Conservation (phyloP, 2,888 invertebrate genomes). For the Trichopoda pennipes region DNA sequence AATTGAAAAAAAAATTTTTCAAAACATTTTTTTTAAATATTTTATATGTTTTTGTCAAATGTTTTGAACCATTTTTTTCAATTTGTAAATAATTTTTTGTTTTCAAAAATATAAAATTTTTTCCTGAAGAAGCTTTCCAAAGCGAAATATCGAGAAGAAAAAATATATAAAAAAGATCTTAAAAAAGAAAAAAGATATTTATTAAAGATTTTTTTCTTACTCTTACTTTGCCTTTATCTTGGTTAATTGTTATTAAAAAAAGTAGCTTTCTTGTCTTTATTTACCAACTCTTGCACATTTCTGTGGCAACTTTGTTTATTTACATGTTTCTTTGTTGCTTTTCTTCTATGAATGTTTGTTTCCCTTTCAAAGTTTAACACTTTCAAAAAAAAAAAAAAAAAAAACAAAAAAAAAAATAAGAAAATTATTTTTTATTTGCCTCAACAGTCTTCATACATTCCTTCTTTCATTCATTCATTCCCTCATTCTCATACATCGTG, state of each 20-base stretch:
- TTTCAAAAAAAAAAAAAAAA: slow-evolving; percentile 28
- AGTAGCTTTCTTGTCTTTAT: slow-evolving; percentile 19
- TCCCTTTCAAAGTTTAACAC: slow-evolving; percentile 40
- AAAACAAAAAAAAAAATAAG: slow-evolving; percentile 18
- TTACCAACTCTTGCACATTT: slow-evolving; percentile 12
- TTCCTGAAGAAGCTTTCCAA: no score
- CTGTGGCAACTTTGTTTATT: not conserved
- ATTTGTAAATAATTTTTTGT: no score
- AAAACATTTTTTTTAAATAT: no score
- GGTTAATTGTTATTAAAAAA: slow-evolving; percentile 9
- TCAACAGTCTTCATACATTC: slow-evolving; percentile 11
- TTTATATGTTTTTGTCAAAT: no score
- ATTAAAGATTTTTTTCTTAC: no score
- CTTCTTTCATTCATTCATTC: not conserved
- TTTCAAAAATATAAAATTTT: no score
- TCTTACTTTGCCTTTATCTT: no score
- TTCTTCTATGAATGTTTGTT: not conserved
- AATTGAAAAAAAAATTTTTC: no score
- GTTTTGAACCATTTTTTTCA: no score
- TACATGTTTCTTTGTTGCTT: not conserved
- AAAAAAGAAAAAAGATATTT: no score
- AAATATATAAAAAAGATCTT: no score
- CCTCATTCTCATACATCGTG: slow-evolving; percentile 31
- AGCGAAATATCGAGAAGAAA: no score
- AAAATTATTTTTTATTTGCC: slow-evolving; percentile 14